phyloP scores from a whole-genome alignment of 1,140 invertebrate genomes.

The Heliothis subflexa region DNA sequence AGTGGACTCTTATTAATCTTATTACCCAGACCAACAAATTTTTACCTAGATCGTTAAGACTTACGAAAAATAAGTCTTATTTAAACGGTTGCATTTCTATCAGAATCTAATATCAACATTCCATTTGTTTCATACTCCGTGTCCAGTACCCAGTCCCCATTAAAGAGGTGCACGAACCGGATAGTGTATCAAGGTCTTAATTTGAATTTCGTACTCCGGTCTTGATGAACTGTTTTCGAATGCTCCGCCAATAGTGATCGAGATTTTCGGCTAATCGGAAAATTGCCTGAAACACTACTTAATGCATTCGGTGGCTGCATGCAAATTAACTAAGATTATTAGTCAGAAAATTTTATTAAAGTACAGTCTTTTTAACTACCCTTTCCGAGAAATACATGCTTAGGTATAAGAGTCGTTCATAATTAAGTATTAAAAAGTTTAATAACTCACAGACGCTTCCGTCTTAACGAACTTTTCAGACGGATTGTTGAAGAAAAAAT shows the following conservation, averaged over 20 bases:
- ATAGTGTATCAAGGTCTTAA: conserved; percentile 52
- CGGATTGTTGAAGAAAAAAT: conserved; percentile 35
- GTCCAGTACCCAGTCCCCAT: conserved; percentile 15
- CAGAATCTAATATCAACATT: neutral
- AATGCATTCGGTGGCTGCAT: neutral
- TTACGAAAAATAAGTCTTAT: neutral
- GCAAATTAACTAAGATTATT: neutral
- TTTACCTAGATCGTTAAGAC: too few relatives aligned
- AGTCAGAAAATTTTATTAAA: neutral
- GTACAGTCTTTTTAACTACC: neutral
- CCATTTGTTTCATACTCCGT: conserved; percentile 18
- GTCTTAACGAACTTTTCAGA: conserved; percentile 37
- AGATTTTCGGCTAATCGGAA: neutral
- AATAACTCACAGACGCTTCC: conserved; percentile 34
- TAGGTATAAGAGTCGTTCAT: conserved; percentile 1
- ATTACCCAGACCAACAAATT: too few relatives aligned
- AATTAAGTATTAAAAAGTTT: conserved; percentile 39
- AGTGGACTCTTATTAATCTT: too few relatives aligned
- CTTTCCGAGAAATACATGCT: conserved; percentile 11
- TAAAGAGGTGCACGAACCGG: conserved; percentile 30
- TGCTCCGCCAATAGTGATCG: conserved; percentile 43
- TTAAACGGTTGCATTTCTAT: neutral
- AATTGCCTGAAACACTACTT: conserved; percentile 9
- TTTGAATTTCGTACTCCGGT: conserved; percentile 52
- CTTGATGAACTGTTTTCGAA: conserved; percentile 52